Percentiles rank a stretch among this genome's conserved stretches.
These are phyloP conservation scores for Sebastes vulpes DNA, from an alignment of 2,797 vertebrate species.

Conservation along the genomic window DNA sequence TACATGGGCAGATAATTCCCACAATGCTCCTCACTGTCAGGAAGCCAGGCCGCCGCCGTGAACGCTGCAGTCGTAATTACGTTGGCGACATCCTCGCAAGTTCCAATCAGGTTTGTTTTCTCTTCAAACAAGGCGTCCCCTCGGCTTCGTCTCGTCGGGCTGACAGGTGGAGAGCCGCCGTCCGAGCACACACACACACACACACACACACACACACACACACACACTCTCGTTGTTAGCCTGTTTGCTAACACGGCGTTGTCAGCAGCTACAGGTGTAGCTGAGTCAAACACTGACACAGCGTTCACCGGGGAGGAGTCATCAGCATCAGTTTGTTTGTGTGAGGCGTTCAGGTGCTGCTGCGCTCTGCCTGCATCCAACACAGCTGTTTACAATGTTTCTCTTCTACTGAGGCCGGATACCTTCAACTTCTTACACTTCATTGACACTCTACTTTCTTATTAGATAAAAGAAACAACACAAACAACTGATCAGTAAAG, in stretches of 20 bases:
- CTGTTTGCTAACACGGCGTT: conserved; percentile 38
- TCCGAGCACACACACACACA: not conserved
- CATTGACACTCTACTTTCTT: not conserved
- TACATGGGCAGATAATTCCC: conserved; percentile 58
- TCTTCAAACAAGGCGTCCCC: conserved; percentile 43
- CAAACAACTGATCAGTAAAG: not conserved
- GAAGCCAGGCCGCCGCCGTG: conserved; percentile 30
- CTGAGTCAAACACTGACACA: conserved; percentile 17
- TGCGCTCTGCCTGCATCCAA: not conserved
- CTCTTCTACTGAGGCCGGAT: not conserved
- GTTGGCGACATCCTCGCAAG: conserved; percentile 41
- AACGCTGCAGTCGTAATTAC: conserved; percentile 58
- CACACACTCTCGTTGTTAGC: conserved; percentile 10
- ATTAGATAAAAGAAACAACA: not conserved
- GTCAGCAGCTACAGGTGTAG: conserved; percentile 49
- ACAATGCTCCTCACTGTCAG: conserved; percentile 64
- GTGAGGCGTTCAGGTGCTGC: conserved; percentile 25
- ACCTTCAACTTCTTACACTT: not conserved
- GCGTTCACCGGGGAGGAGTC: not conserved
- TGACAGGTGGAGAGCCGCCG: conserved; percentile 33
- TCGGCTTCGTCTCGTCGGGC: not conserved
- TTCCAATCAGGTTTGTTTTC: conserved; percentile 64
- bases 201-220: not conserved
- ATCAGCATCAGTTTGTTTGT: not conserved
- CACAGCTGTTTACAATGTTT: not conserved